Base-by-base conservation (phyloP, 2,113 vertebrate genomes). In the Lepus timidus region DNA sequence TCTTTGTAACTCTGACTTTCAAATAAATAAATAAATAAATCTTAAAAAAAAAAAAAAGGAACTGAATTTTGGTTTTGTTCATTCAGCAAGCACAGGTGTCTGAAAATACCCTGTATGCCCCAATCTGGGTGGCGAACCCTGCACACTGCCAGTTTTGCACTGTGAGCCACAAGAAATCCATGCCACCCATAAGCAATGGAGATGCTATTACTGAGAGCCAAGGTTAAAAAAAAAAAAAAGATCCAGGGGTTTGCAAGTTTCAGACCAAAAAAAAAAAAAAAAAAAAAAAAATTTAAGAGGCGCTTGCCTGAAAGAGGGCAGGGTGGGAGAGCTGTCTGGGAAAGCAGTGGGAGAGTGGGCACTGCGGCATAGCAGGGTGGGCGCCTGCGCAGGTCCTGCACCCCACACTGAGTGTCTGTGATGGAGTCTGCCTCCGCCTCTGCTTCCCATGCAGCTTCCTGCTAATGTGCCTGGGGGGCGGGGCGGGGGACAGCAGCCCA, bases 251-350 rank as follows among this genome's bases (percentile, higher is more conserved):
- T n/a, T 68, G 49, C 67, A 90, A 86, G 14, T 79, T 95, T 64
- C 71, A 85, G 74, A 71, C 62, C 88, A 85, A 39, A 96, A 90
- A 80, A 78, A 73, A 92, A 36, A n/a, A n/a, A n/a, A n/a, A n/a
- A n/a, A n/a, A n/a, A n/a, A n/a, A 81, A 25, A 82, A 65, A 55
- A 96, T 88, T 73, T 75, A 76, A 85, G 31, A 88, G 14, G 23
- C 80, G 52, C 4, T 33, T 87, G 78, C 64, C n/a, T 65, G 82
- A 61, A 62, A 51, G n/a, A 62, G 33, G 81, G 90, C 6, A 64
- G 75, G 62, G 27, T 27, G 76, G 19, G 65, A 81, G 6, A 80
- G 39, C 55, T 81, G 11, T 74, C 20, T 76, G 68, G 68, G 79
- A 39, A 82, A 74, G 13, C 65, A 85, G 17, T 6, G 55, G 25